Evolutionary conservation across 2,797 vertebrate species (phyloP).

Genomic region (Rhabdomys pumilio): DNA sequence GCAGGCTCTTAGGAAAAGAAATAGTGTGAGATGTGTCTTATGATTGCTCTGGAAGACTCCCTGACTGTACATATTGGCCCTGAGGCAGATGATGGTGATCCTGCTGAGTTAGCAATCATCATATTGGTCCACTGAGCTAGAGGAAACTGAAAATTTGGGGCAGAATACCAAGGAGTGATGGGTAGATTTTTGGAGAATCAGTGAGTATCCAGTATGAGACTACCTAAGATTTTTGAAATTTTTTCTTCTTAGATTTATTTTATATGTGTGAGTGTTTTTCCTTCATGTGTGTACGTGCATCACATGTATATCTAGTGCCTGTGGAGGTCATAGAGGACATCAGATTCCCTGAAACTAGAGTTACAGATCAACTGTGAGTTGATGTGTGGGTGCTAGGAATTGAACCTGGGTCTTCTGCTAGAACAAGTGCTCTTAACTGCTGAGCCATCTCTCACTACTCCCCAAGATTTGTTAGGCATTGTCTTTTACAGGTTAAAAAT

Average conservation of each 20-base stretch:
- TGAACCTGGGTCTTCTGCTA: slow-evolving; percentile 7
- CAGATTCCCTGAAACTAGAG: background rate
- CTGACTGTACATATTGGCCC: background rate
- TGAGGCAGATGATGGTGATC: slow-evolving; percentile 16
- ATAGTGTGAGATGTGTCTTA: background rate
- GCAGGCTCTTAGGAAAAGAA: background rate
- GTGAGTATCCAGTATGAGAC: slow-evolving; percentile 1
- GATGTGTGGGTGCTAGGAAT: background rate
- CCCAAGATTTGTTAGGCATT: background rate
- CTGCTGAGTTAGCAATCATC: background rate
- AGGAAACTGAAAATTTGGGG: background rate
- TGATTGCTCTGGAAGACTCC: background rate
- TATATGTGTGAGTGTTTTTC: background rate
- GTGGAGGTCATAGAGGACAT: background rate
- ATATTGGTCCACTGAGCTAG: slow-evolving; percentile 1
- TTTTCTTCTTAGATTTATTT: background rate
- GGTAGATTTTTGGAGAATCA: background rate
- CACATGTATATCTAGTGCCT: background rate
- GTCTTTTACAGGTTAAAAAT: background rate
- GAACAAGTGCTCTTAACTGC: background rate
- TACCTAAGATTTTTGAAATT: background rate
- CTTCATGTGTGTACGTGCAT: background rate
- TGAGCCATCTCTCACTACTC: background rate
- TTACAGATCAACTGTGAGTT: background rate
- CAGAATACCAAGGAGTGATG: background rate